These are phyloP conservation scores for Oncorhynchus clarkii DNA, from an alignment of 2,113 vertebrate species.

Conservation along the genomic window DNA sequence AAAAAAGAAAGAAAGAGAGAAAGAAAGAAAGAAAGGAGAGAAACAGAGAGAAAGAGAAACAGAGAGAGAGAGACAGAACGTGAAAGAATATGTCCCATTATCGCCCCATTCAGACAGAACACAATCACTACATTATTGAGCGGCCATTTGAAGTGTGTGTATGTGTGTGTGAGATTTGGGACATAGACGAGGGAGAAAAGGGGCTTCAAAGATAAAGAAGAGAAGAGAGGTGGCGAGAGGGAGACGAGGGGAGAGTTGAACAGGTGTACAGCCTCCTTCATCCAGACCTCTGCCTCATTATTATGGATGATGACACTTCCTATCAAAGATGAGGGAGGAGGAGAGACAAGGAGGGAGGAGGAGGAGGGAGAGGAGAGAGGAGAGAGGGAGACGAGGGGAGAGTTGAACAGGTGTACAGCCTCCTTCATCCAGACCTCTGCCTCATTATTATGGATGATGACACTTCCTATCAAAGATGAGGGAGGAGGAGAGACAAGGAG, in stretches of 20 bases:
- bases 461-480: not conserved
- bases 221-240: not conserved
- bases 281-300: not conserved
- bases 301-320: not conserved
- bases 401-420: not conserved
- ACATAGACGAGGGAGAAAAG: not conserved
- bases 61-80: not conserved
- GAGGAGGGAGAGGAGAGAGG: not conserved
- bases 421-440: not conserved
- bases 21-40: too few species aligned
- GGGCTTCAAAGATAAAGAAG: not conserved
- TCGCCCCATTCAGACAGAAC: not conserved
- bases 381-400: not conserved
- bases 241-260: not conserved
- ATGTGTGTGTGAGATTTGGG: not conserved
- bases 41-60: too few species aligned
- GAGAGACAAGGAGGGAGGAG: not conserved
- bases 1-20: too few species aligned
- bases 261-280: not conserved
- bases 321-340: not conserved
- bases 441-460: not conserved
- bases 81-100: not conserved
- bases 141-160: too few species aligned
- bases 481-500: not conserved
- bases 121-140: not conserved